These are phyloP conservation scores for Cephus cinctus DNA, from an alignment of 1,140 invertebrate genomes.

Conservation along the genomic window DNA sequence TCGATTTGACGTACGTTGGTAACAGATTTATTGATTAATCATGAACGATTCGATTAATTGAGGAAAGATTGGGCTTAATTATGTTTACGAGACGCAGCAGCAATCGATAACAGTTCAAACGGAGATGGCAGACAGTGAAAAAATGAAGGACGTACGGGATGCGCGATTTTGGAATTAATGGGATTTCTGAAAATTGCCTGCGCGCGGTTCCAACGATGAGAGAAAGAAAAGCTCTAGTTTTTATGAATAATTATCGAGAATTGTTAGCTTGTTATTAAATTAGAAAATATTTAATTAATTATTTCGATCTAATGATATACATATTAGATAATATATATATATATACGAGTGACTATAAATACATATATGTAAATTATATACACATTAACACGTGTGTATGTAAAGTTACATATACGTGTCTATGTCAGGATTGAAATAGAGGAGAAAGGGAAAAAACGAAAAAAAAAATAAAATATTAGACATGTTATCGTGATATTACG, in stretches of 20 bases:
- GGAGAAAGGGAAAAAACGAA: not conserved
- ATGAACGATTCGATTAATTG: too few species aligned
- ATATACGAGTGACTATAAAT: constrained; percentile 14
- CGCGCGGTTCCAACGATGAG: too few species aligned
- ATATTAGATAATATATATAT: constrained; percentile 15
- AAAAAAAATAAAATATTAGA: constrained; percentile 44
- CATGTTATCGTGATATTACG: constrained; percentile 44
- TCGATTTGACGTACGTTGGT: too few species aligned
- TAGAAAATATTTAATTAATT: constrained; percentile 20
- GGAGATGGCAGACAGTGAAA: too few species aligned
- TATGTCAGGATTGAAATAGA: not conserved
- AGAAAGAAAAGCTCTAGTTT: constrained; percentile 17
- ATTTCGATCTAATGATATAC: constrained; percentile 23
- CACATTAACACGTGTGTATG: not conserved
- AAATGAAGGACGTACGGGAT: too few species aligned
- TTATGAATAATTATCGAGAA: constrained; percentile 24
- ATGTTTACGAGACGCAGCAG: too few species aligned
- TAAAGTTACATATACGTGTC: too few species aligned
- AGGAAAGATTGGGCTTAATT: too few species aligned
- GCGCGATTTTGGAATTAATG: too few species aligned
- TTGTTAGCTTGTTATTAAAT: constrained; percentile 24
- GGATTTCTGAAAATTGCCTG: too few species aligned
- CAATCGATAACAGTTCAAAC: too few species aligned
- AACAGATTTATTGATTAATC: too few species aligned
- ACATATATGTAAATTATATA: not conserved